Evolutionary conservation across 2,113 vertebrate species (phyloP).

Genomic region (Aptenodytes forsteri): DNA sequence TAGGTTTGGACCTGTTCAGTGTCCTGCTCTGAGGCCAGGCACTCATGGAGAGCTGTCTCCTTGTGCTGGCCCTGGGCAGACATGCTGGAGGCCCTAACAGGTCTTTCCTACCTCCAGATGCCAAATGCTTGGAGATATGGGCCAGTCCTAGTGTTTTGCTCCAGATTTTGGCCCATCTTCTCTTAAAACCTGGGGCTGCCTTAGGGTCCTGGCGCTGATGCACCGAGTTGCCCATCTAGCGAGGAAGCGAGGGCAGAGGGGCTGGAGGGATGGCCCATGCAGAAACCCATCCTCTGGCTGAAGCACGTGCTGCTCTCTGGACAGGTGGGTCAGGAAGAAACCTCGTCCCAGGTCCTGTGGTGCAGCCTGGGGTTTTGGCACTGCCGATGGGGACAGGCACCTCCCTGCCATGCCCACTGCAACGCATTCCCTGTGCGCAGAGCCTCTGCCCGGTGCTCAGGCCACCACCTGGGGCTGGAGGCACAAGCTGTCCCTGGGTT

Average conservation of each 20-base stretch:
- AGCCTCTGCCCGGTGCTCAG: fast-evolving
- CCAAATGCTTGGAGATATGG: background rate
- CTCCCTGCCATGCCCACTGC: background rate
- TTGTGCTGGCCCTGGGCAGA: background rate
- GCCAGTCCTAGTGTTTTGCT: background rate
- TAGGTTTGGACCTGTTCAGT: too few species aligned
- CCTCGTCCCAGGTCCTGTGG: background rate
- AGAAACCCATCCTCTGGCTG: background rate
- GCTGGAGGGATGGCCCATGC: background rate
- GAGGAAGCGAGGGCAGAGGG: background rate
- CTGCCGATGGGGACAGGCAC: background rate
- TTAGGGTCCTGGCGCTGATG: background rate
- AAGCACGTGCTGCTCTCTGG: background rate
- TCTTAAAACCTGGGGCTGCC: background rate
- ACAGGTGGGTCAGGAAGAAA: background rate
- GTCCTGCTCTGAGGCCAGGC: background rate
- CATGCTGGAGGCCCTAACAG: background rate
- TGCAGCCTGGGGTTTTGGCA: background rate
- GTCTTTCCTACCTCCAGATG: background rate
- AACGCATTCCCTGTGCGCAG: fast-evolving
- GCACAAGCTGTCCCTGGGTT: background rate
- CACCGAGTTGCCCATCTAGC: background rate
- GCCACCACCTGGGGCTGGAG: background rate
- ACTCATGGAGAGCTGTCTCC: background rate
- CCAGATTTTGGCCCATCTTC: background rate